A percentile compares a stretch with the other conserved stretches of the same genome.
Conservation (phyloP, 2,113 vertebrate genomes). For the Oenanthe melanoleuca region DNA sequence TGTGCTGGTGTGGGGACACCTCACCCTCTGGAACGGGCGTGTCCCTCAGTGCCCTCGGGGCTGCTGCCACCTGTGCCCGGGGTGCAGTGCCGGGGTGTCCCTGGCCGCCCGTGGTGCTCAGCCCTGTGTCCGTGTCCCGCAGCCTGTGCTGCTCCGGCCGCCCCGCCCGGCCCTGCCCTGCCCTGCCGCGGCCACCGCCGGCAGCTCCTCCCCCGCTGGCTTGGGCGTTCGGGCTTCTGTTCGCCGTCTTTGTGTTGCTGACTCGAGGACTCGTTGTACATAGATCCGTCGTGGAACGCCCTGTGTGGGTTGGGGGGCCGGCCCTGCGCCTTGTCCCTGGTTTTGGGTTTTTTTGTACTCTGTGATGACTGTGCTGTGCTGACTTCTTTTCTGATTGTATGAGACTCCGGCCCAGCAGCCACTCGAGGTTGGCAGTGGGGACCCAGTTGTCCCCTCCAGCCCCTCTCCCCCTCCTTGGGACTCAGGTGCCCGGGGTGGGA, state of each 20-base stretch:
- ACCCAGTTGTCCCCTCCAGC: neutral
- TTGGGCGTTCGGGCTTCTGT: constrained; percentile 29
- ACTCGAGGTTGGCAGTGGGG: neutral
- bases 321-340: neutral
- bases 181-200: neutral
- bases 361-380: constrained; percentile 71
- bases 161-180: neutral
- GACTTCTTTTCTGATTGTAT: constrained; percentile 70
- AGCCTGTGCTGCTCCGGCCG: neutral
- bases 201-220: neutral
- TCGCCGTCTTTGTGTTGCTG: constrained; percentile 4
- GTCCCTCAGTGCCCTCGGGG: neutral
- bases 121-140: neutral
- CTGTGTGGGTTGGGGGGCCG: constrained; percentile 15
- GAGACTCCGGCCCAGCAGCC: constrained; percentile 29
- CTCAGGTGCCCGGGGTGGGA: neutral
- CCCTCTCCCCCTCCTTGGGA: neutral
- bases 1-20: neutral
- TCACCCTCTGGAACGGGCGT: neutral
- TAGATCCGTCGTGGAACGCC: constrained; percentile 35
- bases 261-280: constrained; percentile 58
- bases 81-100: no score
- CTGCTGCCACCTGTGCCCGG: neutral
- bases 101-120: constrained; percentile 52
- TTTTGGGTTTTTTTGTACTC: constrained; percentile 28